Evolutionary conservation across 2,888 invertebrate genomes (phyloP).

Genomic region (Phrixothrix hirtus): DNA sequence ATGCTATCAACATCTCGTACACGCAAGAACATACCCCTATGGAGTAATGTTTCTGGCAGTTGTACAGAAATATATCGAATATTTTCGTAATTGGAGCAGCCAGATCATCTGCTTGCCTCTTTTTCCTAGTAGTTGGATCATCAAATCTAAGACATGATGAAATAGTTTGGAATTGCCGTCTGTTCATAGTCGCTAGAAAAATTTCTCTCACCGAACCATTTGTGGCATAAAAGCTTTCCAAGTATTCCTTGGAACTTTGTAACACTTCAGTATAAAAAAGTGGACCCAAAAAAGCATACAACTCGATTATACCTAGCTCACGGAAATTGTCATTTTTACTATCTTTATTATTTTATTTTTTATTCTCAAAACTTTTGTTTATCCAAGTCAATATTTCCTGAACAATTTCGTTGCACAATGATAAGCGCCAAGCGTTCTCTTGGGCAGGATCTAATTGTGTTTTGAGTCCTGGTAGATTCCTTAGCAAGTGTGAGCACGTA

Average conservation of each 20-base stretch:
- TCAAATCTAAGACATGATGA: conserved; percentile 4
- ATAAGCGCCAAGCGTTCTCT: background rate
- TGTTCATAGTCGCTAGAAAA: conserved; percentile 1
- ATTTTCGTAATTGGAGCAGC: background rate
- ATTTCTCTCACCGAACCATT: conserved; percentile 2
- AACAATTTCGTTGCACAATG: background rate
- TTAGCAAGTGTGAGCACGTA: background rate
- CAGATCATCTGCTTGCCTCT: conserved; percentile 2
- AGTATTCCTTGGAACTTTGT: background rate
- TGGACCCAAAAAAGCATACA: conserved; percentile 1
- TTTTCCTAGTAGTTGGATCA: conserved; percentile 2
- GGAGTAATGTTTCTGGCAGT: conserved; percentile 6
- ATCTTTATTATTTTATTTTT: background rate
- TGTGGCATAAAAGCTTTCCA: conserved; percentile 1
- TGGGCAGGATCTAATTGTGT: conserved; percentile 1
- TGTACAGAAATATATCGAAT: background rate
- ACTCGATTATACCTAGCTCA: background rate
- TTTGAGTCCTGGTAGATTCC: background rate
- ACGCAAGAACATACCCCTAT: conserved; percentile 3
- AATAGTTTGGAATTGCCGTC: background rate
- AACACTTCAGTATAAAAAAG: conserved; percentile 1
- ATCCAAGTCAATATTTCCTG: conserved; percentile 1
- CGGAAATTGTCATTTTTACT: too few species aligned
- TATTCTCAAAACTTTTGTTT: background rate
- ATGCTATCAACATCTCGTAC: conserved; percentile 5